These are phyloP conservation scores for Epizoanthus scotinus DNA, from an alignment of 92 coral and sea anemone species.

Conservation along the genomic window DNA sequence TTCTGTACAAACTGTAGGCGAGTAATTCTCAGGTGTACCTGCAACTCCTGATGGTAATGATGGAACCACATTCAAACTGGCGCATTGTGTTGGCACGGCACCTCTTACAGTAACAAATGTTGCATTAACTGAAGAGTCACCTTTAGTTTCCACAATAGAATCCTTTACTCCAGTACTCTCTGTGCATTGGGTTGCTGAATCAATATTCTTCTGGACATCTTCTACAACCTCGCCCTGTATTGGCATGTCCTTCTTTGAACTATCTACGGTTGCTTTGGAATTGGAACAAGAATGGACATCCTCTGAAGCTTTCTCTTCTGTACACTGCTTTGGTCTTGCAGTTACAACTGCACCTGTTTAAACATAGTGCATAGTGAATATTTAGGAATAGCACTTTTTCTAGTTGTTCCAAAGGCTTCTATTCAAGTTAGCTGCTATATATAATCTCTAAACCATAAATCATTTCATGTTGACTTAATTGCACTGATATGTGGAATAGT, in stretches of 20 bases:
- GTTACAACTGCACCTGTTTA: background rate
- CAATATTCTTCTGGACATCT: background rate
- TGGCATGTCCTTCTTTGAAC: background rate
- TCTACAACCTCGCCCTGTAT: background rate
- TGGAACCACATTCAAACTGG: background rate
- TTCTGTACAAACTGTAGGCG: background rate
- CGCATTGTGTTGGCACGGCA: background rate
- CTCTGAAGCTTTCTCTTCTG: background rate
- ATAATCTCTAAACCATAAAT: too few species aligned
- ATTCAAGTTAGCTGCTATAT: too few species aligned
- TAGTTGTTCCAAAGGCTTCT: too few species aligned
- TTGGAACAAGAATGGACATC: background rate
- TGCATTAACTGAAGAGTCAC: too few species aligned
- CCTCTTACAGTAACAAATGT: background rate
- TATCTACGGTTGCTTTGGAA: background rate
- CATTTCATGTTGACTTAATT: too few species aligned
- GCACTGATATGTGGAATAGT: too few species aligned
- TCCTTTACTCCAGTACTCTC: background rate
- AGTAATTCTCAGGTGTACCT: background rate
- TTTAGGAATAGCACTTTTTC: conserved; percentile 4
- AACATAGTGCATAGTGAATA: too few species aligned
- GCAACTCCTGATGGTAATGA: background rate
- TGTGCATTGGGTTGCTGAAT: conserved; percentile 8
- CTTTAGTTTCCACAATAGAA: too few species aligned
- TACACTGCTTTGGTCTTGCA: background rate